Base-by-base conservation (phyloP, 2,888 invertebrate genomes). In the Megastigmus dorsalis region DNA sequence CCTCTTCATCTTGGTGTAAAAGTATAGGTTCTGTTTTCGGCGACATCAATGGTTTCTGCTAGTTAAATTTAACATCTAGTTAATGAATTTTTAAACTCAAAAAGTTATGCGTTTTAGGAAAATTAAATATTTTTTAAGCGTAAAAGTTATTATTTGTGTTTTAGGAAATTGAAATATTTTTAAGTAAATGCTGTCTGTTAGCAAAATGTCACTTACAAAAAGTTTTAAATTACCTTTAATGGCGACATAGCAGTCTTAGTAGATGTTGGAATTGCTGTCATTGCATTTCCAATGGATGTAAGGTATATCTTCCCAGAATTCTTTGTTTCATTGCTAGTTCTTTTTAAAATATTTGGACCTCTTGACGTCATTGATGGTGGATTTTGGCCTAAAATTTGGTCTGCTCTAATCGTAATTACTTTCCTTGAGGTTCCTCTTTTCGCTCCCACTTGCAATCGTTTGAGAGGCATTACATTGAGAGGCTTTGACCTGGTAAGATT, bases 371-470 rank as follows among this genome's bases (percentile, higher is more conserved):
- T 74, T 1, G 78, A 77, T 38, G 84, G 80, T n/a, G 81, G 75
- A 65, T 77, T 83, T 48, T 84, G 84, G 75, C 88, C 88, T 54
- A 90, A 79, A 72, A 91, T 88, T 82, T 91, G 90, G 79, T 91
- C 89, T 2, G 90, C 88, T 43, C 90, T 88, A 63, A 91, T 88
- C 9, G 90, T 89, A 75, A 91, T 89, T n/a, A 90, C 88, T 86
- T 90, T 90, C 28, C 89, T 88, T 23, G 88, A 83, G 59, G 84
- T 78, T 18, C 84, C 81, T 76, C 86, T 87, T 23, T 84, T 84
- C 10, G 84, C 77, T 60, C 82, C 81, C 10, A 88, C 82, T 73
- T 88, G 88, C 36, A 88, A 75, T 52, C 85, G 82, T 82, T 88
- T 88, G 55, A 86, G 81, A 38, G 86, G 82, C 80, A 86, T 88